Conservation (phyloP, 2,113 vertebrate genomes). For the Turnix velox region DNA sequence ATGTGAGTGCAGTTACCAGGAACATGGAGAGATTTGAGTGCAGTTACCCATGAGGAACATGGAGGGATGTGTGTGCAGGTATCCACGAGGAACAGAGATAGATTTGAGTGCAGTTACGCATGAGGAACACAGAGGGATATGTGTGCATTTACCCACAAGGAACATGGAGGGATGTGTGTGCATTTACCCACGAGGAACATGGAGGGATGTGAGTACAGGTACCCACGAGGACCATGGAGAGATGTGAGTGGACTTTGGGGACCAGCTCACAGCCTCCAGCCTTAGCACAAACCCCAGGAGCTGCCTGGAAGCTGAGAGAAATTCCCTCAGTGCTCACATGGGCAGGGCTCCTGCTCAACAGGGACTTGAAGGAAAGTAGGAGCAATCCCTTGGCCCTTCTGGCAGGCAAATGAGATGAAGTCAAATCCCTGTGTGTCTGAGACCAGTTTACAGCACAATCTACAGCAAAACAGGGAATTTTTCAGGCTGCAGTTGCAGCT, state of each 20-base stretch:
- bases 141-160: not conserved
- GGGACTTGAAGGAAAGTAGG: not conserved
- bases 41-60: not conserved
- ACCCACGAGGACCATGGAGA: not conserved
- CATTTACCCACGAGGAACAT: not conserved
- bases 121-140: not conserved
- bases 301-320: not conserved
- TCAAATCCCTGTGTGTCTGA: not conserved
- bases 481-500: not conserved
- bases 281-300: not conserved
- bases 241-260: not conserved
- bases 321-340: not conserved
- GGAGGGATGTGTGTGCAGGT: too few species aligned
- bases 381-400: not conserved
- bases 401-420: not conserved
- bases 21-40: not conserved
- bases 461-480: not conserved
- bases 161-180: not conserved
- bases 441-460: not conserved
- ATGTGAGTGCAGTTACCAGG: too few species aligned
- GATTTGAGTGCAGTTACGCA: not conserved
- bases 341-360: not conserved
- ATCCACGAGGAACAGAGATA: not conserved
- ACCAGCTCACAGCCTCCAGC: not conserved
- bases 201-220: not conserved